Evolutionary conservation across 2,797 vertebrate genomes (phyloP), one percentile per base, ranked within the genome.

Genomic region (Scyliorhinus canicula): DNA sequence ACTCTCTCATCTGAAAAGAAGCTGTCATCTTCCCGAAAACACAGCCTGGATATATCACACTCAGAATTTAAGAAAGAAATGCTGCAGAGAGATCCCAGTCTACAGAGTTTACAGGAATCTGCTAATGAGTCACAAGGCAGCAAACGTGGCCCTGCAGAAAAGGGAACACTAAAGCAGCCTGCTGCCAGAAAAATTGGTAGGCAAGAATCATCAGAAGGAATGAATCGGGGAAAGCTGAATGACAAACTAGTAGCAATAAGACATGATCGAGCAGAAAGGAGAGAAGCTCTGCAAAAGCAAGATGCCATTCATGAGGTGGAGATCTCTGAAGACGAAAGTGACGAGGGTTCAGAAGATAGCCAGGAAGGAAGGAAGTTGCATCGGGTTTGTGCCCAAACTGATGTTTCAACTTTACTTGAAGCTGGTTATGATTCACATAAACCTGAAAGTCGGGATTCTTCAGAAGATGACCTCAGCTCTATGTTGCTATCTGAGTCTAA

Each of bases 271-370:
- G 99, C 98, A 3, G 99, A 99, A 96, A 97, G 99, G 50, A 97
- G 99, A 16, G 99, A 99, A 95, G 98, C 98, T 0, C 97, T 99
- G 90, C 99, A 99, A 96, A 99, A 99, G 95, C 99, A 99, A 71
- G 99, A 99, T 96, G 99, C 98, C 96, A 99, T 99, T 95, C 98
- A 98, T 19, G 99, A 99, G 96, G 99, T 99, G 1, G 98, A 99
- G 96, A 99, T 98, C 2, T 99, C 99, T 0, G 99, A 99, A 97
- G 99, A 99, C 96, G 98, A 99, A 97, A 98, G 98, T 0, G 98
- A 99, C 28, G 99, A 99, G 95, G 98, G 98, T 67, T 98, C 98
- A 0, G 98, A 99, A 97, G 98, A 98, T 94, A 98, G 98, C 96
- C 98, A 98, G 95, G 98, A 98, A 50, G 98, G 97, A 65, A 97